Evolutionary conservation across 2,888 invertebrate genomes (phyloP).

Genomic region (Mesoligia furuncula): DNA sequence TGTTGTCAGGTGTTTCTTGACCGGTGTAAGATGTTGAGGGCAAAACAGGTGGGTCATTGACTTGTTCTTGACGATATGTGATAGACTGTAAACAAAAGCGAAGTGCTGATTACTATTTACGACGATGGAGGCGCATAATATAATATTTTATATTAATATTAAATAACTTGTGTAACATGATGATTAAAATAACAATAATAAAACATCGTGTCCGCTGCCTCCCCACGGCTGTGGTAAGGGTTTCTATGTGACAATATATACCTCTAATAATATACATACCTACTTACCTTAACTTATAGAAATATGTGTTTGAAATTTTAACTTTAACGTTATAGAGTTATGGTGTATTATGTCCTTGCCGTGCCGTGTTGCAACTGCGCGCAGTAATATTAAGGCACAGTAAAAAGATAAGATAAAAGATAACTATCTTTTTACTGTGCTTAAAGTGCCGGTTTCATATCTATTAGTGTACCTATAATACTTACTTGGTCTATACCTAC

Average conservation of each 20-base stretch:
- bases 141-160: constrained; percentile 39
- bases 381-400: too few relatives aligned
- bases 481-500: constrained; percentile 42
- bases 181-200: not conserved
- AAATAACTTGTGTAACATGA: too few relatives aligned
- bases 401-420: too few relatives aligned
- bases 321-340: too few relatives aligned
- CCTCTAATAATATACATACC: too few relatives aligned
- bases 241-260: too few relatives aligned
- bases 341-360: too few relatives aligned
- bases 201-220: too few relatives aligned
- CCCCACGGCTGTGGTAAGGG: too few relatives aligned
- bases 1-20: constrained; percentile 45
- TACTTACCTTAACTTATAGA: too few relatives aligned
- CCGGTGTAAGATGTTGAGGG: constrained; percentile 40
- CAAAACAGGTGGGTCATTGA: constrained; percentile 36
- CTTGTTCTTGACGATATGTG: constrained; percentile 41
- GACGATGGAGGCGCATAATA: constrained; percentile 35
- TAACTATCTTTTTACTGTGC: constrained; percentile 23
- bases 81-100: constrained; percentile 43
- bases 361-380: too few relatives aligned
- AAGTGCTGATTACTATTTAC: constrained; percentile 39
- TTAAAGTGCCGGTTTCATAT: constrained; percentile 38
- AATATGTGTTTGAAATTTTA: too few relatives aligned
- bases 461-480: constrained; percentile 36